These are phyloP conservation scores for Allophyes oxyacanthae DNA, from an alignment of 2,888 invertebrate species.

Conservation along the genomic window DNA sequence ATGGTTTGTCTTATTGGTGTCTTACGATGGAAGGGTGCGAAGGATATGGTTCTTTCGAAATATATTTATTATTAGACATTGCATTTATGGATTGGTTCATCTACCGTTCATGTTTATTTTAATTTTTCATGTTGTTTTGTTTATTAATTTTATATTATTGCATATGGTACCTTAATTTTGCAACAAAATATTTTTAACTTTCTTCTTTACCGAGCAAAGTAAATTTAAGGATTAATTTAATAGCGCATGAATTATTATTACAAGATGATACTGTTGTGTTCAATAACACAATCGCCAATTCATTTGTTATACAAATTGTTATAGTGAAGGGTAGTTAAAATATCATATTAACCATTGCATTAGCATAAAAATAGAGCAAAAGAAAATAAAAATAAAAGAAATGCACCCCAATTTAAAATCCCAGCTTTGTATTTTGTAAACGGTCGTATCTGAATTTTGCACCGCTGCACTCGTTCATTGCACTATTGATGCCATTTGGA, in stretches of 20 bases:
- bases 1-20: conserved; percentile 20
- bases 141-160: too few species aligned
- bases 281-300: too few species aligned
- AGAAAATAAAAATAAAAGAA: conserved; percentile 13
- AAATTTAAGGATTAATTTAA: too few species aligned
- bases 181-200: too few species aligned
- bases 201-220: too few species aligned
- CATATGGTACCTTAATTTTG: too few species aligned
- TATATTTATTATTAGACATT: not conserved
- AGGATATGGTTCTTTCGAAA: conserved; percentile 4
- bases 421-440: conserved; percentile 32
- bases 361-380: conserved; percentile 8
- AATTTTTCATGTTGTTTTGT: too few species aligned
- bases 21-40: conserved; percentile 12
- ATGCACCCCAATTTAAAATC: conserved; percentile 20
- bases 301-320: not conserved
- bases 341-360: not conserved
- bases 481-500: conserved; percentile 54
- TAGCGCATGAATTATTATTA: too few species aligned
- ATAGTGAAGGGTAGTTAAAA: not conserved
- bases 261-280: too few species aligned
- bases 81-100: too few species aligned
- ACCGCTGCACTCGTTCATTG: conserved; percentile 48
- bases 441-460: conserved; percentile 45
- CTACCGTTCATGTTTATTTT: too few species aligned